These are phyloP conservation scores for Drosophila niveifrons DNA, from an alignment of 2,888 invertebrate species.

Conservation along the genomic window DNA sequence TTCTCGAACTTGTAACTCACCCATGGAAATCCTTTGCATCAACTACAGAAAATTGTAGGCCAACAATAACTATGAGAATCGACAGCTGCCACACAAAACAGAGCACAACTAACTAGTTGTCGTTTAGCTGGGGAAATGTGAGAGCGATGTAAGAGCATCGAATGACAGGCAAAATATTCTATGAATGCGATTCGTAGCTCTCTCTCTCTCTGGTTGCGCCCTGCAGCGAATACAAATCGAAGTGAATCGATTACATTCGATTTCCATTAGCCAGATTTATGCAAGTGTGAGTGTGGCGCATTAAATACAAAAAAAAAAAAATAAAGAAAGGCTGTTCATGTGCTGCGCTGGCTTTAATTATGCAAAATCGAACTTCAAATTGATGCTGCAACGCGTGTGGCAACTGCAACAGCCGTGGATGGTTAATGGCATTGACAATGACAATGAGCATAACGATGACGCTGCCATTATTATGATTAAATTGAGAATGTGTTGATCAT, in stretches of 20 bases:
- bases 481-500: slow-evolving; percentile 63
- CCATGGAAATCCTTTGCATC: background rate
- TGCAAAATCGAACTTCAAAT: slow-evolving; percentile 57
- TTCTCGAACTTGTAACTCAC: background rate
- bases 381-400: slow-evolving; percentile 6
- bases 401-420: slow-evolving; percentile 26
- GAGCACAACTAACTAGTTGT: background rate
- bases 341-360: slow-evolving; percentile 47
- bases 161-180: background rate
- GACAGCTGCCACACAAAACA: slow-evolving; percentile 2
- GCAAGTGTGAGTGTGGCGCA: slow-evolving; percentile 31
- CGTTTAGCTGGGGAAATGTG: background rate
- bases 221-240: slow-evolving; percentile 5
- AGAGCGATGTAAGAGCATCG: background rate
- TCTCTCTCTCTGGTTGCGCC: too few species aligned
- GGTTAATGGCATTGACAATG: slow-evolving; percentile 42
- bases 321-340: slow-evolving; percentile 15
- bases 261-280: slow-evolving; percentile 56
- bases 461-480: slow-evolving; percentile 69
- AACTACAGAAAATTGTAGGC: background rate
- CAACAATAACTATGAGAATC: background rate
- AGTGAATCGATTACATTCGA: slow-evolving; percentile 34
- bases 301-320: slow-evolving; percentile 19
- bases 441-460: slow-evolving; percentile 22
- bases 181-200: background rate